Evolutionary conservation across 2,797 vertebrate genomes (phyloP), one percentile per base, ranked within the genome.

Genomic region (Hipposideros larvatus): DNA sequence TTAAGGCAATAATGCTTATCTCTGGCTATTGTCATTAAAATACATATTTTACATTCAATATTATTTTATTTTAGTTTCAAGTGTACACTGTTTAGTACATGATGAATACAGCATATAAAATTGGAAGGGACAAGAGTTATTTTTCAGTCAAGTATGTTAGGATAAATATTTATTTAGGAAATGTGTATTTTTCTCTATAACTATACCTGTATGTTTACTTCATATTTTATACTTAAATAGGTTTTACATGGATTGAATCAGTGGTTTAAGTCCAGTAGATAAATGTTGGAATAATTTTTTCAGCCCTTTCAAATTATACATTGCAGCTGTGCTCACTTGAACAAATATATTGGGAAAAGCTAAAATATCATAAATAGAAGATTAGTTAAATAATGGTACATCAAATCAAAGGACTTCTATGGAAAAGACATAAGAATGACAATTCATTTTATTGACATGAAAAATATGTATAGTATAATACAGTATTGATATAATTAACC

Each of bases 51-150:
- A 51, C 48, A 51, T 51, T 13, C 48, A 51, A 51, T 51, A 51
- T 51, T 51, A 51, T 51, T 51, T 51, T 51, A 4, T 51, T 13
- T 51, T 51, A 51, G 48, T 14, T 51, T 51, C 11, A 51, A 11
- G 48, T 51, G 48, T 51, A 13, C 48, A 51, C 3, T 1, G 13
- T 51, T 51, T 51, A 79, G 37, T 57, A 73, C 91, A 85, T 71
- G 11, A 91, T 74, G 61, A 94, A 24, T 93, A 87, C 2, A 91
- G 24, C 21, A 87, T 57, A 61, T 59, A 6, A 41, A 95, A 87
- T 48, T 87, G 57, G 26, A 95, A 86, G 74, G 31, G 8, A 88
- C 93, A 84, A 90, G 13, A 75, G 21, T 37, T 94, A 86, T 15
- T 80, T 15, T 77, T 57, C 15, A 68, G 7, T 82, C 37, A 83